Conservation (phyloP, 1,140 invertebrate genomes). For the Camponotus floridanus region DNA sequence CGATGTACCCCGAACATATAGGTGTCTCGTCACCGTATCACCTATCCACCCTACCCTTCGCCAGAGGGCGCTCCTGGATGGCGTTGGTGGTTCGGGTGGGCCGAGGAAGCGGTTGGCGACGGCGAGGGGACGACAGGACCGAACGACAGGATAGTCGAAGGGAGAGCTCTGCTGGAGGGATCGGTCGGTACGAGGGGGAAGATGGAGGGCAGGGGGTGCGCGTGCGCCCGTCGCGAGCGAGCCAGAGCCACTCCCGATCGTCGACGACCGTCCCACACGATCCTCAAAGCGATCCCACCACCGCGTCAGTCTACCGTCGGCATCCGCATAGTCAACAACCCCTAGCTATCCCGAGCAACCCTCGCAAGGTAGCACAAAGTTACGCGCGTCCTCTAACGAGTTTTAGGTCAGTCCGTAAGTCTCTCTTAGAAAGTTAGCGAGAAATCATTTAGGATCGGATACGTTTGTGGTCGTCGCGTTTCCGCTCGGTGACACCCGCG, state of each 20-base stretch:
- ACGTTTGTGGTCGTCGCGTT: constrained; percentile 29
- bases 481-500: constrained; percentile 51
- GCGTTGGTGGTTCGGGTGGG: constrained; percentile 66
- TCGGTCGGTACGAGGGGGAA: constrained; percentile 48
- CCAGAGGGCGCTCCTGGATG: constrained; percentile 67
- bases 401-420: constrained; percentile 45
- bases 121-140: constrained; percentile 59
- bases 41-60: constrained; percentile 71
- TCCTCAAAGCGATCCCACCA: constrained; percentile 74
- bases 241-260: constrained; percentile 79
- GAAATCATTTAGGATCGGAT: background rate
- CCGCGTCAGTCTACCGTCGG: constrained; percentile 80
- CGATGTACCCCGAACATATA: constrained; percentile 73
- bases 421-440: background rate
- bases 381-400: constrained; percentile 54
- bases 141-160: constrained; percentile 63
- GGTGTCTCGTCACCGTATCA: constrained; percentile 76
- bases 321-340: constrained; percentile 79
- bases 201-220: constrained; percentile 67
- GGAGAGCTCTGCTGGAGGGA: constrained; percentile 55
- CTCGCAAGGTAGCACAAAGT: constrained; percentile 61
- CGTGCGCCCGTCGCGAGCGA: constrained; percentile 72
- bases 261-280: constrained; percentile 76
- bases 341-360: constrained; percentile 70
- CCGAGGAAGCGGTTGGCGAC: constrained; percentile 34